Evolutionary conservation across 2,113 vertebrate genomes (phyloP), one percentile per base, ranked within the genome.

Genomic region (Notiomystis cincta): DNA sequence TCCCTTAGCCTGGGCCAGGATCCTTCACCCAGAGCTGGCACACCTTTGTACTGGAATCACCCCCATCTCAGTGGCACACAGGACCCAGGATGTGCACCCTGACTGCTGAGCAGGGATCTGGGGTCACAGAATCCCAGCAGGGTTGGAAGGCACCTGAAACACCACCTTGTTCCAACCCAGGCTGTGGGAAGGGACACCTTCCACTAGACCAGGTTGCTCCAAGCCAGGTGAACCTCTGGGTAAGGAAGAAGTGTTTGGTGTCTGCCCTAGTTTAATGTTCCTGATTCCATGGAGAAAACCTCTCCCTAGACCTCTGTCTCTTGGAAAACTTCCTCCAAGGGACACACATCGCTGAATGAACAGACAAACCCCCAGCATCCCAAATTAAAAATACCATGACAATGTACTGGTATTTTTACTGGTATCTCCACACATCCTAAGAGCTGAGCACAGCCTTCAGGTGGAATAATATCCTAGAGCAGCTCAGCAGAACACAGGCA

Each of bases 381-480:
- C 54, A 28, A 65, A 91, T 57, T 19, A 48, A 81, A 94, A 84
- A 35, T 15, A 30, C 15, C 56, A 58, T 73, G 45, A 42, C 42
- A 60, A 24, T 14, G 5, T 28, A 25, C 1, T 30, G 50, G n/a
- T n/a, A n/a, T n/a, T n/a, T n/a, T n/a, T n/a, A n/a, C n/a, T n/a
- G n/a, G n/a, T n/a, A n/a, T n/a, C n/a, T n/a, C 45, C 20, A n/a
- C 14, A 9, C 22, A 62, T 56, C 38, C 53, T 13, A 54, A 17
- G 38, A 51, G 38, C 0, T 0, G 53, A 72, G 24, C 62, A 19
- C 67, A 72, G 45, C 53, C 72, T 27, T 8, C 24, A 76, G 62
- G 70, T 62, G 47, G 44, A 80, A 73, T 27, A 40, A 81, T 13
- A 40, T 92, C 76, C 88, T 64, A 69, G 64, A 92, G 90, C 92